Evolutionary conservation across 1,140 invertebrate species (phyloP).

Genomic region (Monochamus saltuarius): DNA sequence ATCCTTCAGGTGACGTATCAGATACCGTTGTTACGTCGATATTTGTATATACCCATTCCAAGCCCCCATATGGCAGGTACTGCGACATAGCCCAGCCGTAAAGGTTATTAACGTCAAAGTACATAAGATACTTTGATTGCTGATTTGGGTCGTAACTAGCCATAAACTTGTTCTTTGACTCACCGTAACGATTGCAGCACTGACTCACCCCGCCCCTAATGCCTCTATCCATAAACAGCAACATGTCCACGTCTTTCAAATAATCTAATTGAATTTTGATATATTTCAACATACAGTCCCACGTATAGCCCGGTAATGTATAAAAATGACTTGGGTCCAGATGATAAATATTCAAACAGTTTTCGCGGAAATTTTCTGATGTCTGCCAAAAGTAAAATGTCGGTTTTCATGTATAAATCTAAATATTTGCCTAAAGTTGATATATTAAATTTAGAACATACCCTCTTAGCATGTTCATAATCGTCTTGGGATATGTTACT

Average conservation of each 20-base stretch:
- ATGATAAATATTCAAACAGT: too few relatives aligned
- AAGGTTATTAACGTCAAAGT: constrained; percentile 59
- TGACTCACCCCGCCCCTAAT: constrained; percentile 50
- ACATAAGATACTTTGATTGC: constrained; percentile 47
- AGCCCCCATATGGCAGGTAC: constrained; percentile 50
- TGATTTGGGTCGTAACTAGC: constrained; percentile 48
- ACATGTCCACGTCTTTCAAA: too few relatives aligned
- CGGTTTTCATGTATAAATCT: too few relatives aligned
- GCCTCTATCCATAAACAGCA: constrained; percentile 46
- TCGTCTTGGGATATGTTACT: too few relatives aligned
- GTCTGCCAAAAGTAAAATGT: too few relatives aligned
- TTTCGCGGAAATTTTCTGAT: too few relatives aligned
- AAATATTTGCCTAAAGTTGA: too few relatives aligned
- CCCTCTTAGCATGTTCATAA: too few relatives aligned
- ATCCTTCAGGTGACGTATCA: too few relatives aligned
- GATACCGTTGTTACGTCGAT: constrained; percentile 29
- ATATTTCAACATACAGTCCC: constrained; percentile 37
- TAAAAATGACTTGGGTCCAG: too few relatives aligned
- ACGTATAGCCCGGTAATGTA: constrained; percentile 46
- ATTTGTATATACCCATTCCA: constrained; percentile 52
- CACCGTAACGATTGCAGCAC: constrained; percentile 43
- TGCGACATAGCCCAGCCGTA: constrained; percentile 57
- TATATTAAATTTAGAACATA: too few relatives aligned
- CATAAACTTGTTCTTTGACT: constrained; percentile 52
- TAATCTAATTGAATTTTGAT: constrained; percentile 41